These are phyloP conservation scores for Zoroaster sp. DNA, from an alignment of 53 echinoderm and acorn worm genomes.

Conservation along the genomic window DNA sequence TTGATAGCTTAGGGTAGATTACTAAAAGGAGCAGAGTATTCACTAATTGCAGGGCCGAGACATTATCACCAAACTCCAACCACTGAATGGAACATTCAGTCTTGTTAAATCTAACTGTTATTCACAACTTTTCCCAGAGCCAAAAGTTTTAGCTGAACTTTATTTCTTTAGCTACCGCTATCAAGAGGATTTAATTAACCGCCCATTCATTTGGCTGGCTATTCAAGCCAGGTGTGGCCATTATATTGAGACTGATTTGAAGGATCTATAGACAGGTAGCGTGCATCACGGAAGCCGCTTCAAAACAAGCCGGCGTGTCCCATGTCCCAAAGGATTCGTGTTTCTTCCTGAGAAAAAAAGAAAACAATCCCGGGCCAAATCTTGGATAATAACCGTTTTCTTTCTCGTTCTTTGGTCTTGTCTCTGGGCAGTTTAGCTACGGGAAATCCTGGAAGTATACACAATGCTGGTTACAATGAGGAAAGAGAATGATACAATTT, in stretches of 20 bases:
- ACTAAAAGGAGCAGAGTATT: neutral
- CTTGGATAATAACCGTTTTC: constrained; percentile 45
- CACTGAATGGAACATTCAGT: neutral
- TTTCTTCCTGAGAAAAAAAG: constrained; percentile 3
- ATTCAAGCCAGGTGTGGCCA: constrained; percentile 46
- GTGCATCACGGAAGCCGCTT: constrained; percentile 35
- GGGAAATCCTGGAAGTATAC: constrained; percentile 40
- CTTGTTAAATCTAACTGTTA: neutral
- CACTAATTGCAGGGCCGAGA: neutral
- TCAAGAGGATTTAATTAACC: constrained; percentile 42
- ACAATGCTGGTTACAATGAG: constrained; percentile 2
- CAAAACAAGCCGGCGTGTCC: constrained; percentile 50
- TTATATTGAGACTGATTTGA: constrained; percentile 23
- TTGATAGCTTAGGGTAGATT: neutral
- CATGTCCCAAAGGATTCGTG: constrained; percentile 51
- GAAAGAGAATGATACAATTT: constrained; percentile 46
- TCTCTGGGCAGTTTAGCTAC: constrained; percentile 16
- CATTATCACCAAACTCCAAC: neutral
- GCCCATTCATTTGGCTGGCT: constrained; percentile 22
- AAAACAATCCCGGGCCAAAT: neutral
- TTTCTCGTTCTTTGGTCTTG: neutral
- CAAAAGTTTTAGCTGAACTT: neutral
- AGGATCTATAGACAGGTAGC: constrained; percentile 36
- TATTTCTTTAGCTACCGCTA: neutral
- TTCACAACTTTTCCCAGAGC: neutral